Evolutionary conservation across 1,140 invertebrate species (phyloP), one percentile per base, ranked within the genome.

Genomic region (Plectrocnemia conspersa): DNA sequence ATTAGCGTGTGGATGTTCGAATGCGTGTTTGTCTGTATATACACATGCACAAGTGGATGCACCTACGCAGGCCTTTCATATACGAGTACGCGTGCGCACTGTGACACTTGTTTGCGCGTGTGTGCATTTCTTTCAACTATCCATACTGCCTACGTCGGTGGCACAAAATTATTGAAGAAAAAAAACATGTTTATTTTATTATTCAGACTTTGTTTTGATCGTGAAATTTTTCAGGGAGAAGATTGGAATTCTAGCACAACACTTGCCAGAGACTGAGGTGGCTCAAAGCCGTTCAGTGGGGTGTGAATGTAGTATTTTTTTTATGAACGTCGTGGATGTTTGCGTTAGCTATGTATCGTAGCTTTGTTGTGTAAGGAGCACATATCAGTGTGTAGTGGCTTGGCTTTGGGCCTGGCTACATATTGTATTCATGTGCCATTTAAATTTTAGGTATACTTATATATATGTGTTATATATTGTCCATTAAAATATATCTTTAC

Each of bases 401-500:
- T 46, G 40, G 38, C 55, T 27, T 57, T 35, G 18, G 47, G 44
- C 42, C 25, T 35, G 23, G 24, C 46, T 46, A 52, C 50, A 45
- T 69, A 73, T 72, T 69, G 68, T 66, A 71, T 69, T 71, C 66
- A 75, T 70, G 74, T 76, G 74, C 74, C 74, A 76, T 76, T 71
- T 76, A 56, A 55, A 75, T 71, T 73, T 74, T 76, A 76, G 72
- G 71, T 75, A 62, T 59, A 59, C 60, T 53, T 58, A 59, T 53
- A 50, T 59, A 61, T 52, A 52, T 21, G 32, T 44, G 44, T 38
- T 47, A 72, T 59, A 58, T 74, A 73, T 74, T 74, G 71, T 74
- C 72, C 72, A 72, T 74, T 74, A 56, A 70, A 76, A 71, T 61
- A 70, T 75, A 74, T 76, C 73, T 76, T 72, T 74, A 76, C 72